Conservation (phyloP, 2,888 invertebrate species). For the Callinectes sapidus region DNA sequence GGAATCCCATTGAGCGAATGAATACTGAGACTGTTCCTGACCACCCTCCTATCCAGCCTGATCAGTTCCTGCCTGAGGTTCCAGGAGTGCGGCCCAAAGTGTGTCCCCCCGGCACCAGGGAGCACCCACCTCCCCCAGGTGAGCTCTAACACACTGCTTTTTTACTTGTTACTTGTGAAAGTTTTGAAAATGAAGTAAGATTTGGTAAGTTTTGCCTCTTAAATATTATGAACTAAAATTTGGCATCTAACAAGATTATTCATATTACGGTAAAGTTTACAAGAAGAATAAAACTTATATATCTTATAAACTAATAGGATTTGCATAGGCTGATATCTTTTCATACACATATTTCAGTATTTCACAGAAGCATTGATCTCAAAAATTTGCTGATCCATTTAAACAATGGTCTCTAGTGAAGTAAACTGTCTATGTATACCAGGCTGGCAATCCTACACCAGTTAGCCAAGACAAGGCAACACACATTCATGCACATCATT, state of each 20-base stretch:
- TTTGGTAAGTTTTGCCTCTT: neutral
- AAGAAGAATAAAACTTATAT: neutral
- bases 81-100: neutral
- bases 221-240: neutral
- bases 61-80: neutral
- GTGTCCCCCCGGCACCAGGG: neutral
- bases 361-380: neutral
- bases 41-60: conserved; percentile 7
- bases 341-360: neutral
- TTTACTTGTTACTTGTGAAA: neutral
- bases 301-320: neutral
- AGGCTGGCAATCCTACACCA: too few relatives aligned
- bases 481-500: too few relatives aligned
- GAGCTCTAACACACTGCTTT: neutral
- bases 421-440: neutral
- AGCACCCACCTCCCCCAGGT: neutral
- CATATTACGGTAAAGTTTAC: neutral
- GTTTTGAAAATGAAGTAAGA: neutral
- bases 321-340: neutral
- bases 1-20: neutral
- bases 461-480: too few relatives aligned
- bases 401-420: neutral
- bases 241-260: neutral
- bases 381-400: neutral
- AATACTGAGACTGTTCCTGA: neutral